Evolutionary conservation across 1,140 invertebrate genomes (phyloP).

Genomic region (Nymphalis io): DNA sequence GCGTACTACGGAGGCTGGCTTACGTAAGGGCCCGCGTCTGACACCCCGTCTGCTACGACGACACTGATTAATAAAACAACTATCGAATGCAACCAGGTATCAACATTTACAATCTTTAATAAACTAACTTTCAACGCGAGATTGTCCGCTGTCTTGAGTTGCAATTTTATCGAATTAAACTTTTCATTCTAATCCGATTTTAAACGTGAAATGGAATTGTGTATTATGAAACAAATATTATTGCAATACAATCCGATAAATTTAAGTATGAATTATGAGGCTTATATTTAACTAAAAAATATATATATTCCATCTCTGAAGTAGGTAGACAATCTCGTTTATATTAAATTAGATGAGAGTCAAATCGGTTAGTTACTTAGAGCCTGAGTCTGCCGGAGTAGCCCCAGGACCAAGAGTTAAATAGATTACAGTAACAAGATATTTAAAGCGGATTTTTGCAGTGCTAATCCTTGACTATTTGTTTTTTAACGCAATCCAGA

Average conservation of each 20-base stretch:
- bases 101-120: slow-evolving; percentile 55
- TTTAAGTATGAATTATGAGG: background rate
- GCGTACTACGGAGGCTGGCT: slow-evolving; percentile 75
- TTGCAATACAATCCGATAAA: background rate
- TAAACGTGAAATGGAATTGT: background rate
- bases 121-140: slow-evolving; percentile 43
- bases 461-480: slow-evolving; percentile 53
- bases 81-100: slow-evolving; percentile 66
- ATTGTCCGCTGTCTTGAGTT: background rate
- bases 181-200: background rate
- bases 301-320: background rate
- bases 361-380: slow-evolving; percentile 50
- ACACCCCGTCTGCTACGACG: slow-evolving; percentile 68
- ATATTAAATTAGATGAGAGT: slow-evolving; percentile 41
- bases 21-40: slow-evolving; percentile 77
- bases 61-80: slow-evolving; percentile 75
- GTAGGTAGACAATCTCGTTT: slow-evolving; percentile 1
- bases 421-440: slow-evolving; percentile 75
- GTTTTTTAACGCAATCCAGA: slow-evolving; percentile 47
- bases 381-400: slow-evolving; percentile 34
- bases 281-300: too few species aligned
- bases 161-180: background rate
- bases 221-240: background rate
- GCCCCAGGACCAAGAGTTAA: slow-evolving; percentile 48
- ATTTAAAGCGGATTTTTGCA: slow-evolving; percentile 65